Evolutionary conservation across 2,797 vertebrate genomes (phyloP).

Genomic region (Pelochelys cantorii): DNA sequence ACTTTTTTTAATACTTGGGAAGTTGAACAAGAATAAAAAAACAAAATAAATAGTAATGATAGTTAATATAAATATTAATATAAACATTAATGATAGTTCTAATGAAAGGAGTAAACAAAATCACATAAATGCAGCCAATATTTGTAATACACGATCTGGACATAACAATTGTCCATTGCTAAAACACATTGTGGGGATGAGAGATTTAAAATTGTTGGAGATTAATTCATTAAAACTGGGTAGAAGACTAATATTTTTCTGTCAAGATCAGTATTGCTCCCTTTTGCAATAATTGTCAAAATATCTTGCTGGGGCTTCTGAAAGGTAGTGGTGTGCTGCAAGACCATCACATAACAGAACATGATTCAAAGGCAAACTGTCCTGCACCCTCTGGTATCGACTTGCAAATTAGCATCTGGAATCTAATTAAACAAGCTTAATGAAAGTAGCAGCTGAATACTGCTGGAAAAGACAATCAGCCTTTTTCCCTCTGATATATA

Average conservation of each 20-base stretch:
- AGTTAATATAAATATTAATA: neutral
- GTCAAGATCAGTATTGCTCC: slow-evolving; percentile 89
- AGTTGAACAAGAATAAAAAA: neutral
- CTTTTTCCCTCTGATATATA: slow-evolving; percentile 85
- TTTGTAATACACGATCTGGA: neutral
- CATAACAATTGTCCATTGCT: neutral
- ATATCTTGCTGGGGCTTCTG: slow-evolving; percentile 84
- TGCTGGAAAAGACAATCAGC: slow-evolving; percentile 89
- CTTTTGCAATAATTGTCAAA: slow-evolving; percentile 96
- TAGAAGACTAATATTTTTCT: slow-evolving; percentile 92
- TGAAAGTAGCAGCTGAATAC: slow-evolving; percentile 93
- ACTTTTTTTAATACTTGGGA: neutral
- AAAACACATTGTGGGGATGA: slow-evolving; percentile 35
- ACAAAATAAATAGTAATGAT: neutral
- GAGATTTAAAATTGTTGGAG: slow-evolving; percentile 88
- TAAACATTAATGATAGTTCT: neutral
- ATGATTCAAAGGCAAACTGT: slow-evolving; percentile 93
- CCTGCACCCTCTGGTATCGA: slow-evolving; percentile 95
- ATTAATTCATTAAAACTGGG: slow-evolving; percentile 90
- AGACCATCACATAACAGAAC: slow-evolving; percentile 94
- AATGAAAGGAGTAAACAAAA: neutral
- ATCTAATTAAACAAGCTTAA: slow-evolving; percentile 98
- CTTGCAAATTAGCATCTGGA: slow-evolving; percentile 99
- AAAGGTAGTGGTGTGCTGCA: slow-evolving; percentile 85
- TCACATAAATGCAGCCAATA: neutral